phyloP scores from a whole-genome alignment of 1,140 invertebrate species.

The Grapholita molesta region DNA sequence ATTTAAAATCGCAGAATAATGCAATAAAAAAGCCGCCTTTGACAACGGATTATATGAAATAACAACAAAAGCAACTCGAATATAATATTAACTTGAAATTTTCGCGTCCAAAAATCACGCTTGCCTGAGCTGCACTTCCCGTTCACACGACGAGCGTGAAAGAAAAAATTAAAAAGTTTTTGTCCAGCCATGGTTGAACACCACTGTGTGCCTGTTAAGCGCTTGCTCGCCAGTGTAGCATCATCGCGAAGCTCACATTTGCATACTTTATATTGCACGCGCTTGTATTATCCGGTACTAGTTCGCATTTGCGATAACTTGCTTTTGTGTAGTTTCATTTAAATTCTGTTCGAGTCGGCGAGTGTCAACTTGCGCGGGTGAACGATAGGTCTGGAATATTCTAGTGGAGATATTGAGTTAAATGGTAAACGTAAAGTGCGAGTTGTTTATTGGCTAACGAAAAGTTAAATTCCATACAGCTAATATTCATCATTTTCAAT shows the following conservation, averaged over 20 bases:
- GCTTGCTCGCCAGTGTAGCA: slow-evolving; percentile 9
- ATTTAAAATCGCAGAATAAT: neutral
- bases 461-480: too few relatives aligned
- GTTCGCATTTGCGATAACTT: neutral
- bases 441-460: neutral
- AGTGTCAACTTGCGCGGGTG: neutral
- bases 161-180: neutral
- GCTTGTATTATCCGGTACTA: neutral
- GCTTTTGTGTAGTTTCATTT: neutral
- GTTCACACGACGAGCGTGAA: neutral
- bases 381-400: neutral
- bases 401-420: neutral
- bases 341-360: neutral
- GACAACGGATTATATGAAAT: neutral
- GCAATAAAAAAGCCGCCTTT: neutral
- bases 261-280: slow-evolving; percentile 13
- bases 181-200: neutral
- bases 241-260: slow-evolving; percentile 14
- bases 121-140: neutral
- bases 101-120: neutral
- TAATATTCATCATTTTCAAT: too few relatives aligned
- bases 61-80: too few relatives aligned
- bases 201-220: slow-evolving; percentile 13
- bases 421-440: neutral
- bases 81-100: neutral